Conservation (phyloP, 92 coral and sea anemone species). For the Chrysogorgia sp. region DNA sequence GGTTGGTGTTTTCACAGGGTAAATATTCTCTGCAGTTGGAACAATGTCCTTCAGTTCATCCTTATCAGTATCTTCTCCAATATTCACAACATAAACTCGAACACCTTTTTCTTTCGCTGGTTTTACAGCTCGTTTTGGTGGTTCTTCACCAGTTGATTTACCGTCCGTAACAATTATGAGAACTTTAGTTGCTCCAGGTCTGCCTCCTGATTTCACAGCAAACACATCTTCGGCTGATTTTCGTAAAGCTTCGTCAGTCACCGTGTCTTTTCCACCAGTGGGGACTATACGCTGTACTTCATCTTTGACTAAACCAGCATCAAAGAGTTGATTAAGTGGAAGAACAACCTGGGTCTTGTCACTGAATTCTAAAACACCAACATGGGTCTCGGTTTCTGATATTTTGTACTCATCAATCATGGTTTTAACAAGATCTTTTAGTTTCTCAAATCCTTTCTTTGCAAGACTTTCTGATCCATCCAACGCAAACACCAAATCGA, state of each 20-base stretch:
- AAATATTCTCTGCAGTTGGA: constrained; percentile 46
- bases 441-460: constrained; percentile 51
- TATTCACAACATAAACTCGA: constrained; percentile 71
- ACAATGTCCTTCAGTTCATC: constrained; percentile 52
- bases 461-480: constrained; percentile 72
- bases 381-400: constrained; percentile 69
- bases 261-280: constrained; percentile 65
- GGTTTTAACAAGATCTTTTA: constrained; percentile 54
- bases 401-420: constrained; percentile 68
- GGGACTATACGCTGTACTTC: constrained; percentile 33
- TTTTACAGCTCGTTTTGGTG: constrained; percentile 55
- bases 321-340: constrained; percentile 60
- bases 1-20: constrained; percentile 33
- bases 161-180: constrained; percentile 78
- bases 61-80: constrained; percentile 63
- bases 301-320: constrained; percentile 46
- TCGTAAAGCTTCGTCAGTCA: constrained; percentile 46
- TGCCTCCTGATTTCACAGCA: constrained; percentile 34
- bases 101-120: constrained; percentile 66
- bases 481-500: constrained; percentile 85
- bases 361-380: constrained; percentile 72
- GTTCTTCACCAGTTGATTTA: constrained; percentile 50
- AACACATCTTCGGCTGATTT: constrained; percentile 20
- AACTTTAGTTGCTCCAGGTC: constrained; percentile 56
- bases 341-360: constrained; percentile 58